These are phyloP conservation scores for Junonia oenone DNA, from an alignment of 2,888 invertebrate species.

Conservation along the genomic window DNA sequence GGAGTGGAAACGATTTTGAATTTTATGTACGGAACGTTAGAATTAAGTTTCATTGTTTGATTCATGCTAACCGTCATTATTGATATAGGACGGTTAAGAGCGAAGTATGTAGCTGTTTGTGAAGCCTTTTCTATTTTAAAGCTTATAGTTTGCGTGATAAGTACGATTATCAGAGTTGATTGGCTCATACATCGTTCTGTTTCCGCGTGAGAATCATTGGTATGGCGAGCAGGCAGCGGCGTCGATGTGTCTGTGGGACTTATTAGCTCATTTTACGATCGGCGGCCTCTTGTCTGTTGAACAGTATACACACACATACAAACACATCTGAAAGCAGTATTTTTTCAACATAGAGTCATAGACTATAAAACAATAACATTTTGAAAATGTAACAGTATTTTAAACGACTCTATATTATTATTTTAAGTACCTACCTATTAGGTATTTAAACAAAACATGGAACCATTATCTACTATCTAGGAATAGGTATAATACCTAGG, in stretches of 20 bases:
- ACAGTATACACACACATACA: conserved; percentile 26
- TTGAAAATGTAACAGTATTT: no score
- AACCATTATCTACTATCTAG: conserved; percentile 19
- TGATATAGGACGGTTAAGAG: conserved; percentile 42
- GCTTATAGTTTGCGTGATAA: conserved; percentile 33
- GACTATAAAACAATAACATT: neutral
- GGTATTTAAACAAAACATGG: no score
- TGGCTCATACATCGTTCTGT: conserved; percentile 42
- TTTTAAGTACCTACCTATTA: no score
- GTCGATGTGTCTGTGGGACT: conserved; percentile 73
- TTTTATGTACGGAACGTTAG: conserved; percentile 29
- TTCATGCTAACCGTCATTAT: conserved; percentile 41
- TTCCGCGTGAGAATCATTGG: conserved; percentile 43
- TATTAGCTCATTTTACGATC: conserved; percentile 65
- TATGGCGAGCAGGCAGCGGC: conserved; percentile 66
- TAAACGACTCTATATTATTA: no score
- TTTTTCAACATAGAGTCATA: neutral
- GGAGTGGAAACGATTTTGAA: conserved; percentile 36
- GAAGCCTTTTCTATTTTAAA: conserved; percentile 29
- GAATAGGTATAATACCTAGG: conserved; percentile 13
- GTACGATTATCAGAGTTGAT: conserved; percentile 31
- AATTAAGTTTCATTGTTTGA: conserved; percentile 30
- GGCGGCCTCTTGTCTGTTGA: conserved; percentile 55
- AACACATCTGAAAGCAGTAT: neutral
- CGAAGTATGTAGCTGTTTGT: conserved; percentile 50